phyloP scores from a whole-genome alignment of 2,113 vertebrate species.

The Pseudolaguvia tuberculata region DNA sequence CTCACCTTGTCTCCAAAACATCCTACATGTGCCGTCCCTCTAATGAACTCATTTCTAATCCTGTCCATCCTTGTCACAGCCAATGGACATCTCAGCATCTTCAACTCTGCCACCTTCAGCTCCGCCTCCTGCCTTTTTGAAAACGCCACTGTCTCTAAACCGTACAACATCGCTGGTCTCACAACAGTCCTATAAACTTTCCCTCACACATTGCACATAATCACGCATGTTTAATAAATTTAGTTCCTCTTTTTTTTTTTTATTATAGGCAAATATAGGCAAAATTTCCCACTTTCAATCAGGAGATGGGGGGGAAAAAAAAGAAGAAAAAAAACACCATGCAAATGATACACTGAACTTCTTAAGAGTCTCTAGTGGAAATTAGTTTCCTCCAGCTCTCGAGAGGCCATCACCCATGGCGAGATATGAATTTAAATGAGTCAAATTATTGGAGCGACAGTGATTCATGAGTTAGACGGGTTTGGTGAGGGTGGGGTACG shows the following conservation, averaged over 20 bases:
- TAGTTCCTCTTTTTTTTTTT: background rate
- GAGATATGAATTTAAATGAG: slow-evolving; percentile 53
- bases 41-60: too few relatives aligned
- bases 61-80: too few relatives aligned
- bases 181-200: too few relatives aligned
- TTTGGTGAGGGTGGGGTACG: background rate
- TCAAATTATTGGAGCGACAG: slow-evolving; percentile 50
- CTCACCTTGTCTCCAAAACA: too few relatives aligned
- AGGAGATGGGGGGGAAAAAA: too few relatives aligned
- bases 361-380: slow-evolving; percentile 5
- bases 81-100: too few relatives aligned
- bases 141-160: too few relatives aligned
- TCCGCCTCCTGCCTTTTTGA: too few relatives aligned
- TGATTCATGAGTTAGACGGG: slow-evolving; percentile 42
- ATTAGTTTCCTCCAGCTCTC: slow-evolving; percentile 18
- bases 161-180: too few relatives aligned
- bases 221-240: background rate
- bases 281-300: background rate
- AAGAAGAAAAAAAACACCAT: background rate
- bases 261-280: background rate
- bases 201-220: background rate
- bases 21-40: too few relatives aligned
- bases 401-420: slow-evolving; percentile 24
- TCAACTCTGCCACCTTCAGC: too few relatives aligned
- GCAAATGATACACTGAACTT: slow-evolving; percentile 13